These are phyloP conservation scores for Andrena camellia DNA, from an alignment of 2,888 invertebrate species.

Conservation along the genomic window DNA sequence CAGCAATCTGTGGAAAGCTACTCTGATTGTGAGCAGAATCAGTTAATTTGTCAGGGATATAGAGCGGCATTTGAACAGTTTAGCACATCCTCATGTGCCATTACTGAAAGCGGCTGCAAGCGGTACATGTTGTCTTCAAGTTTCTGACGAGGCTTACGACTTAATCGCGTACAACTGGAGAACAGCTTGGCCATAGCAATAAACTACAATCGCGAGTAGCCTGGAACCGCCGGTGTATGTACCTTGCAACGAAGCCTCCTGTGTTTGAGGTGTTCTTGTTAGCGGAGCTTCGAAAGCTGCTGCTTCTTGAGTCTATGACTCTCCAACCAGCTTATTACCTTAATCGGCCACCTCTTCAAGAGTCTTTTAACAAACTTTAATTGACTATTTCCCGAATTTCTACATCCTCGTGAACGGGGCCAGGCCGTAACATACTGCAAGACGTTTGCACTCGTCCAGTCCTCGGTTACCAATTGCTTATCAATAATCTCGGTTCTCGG, in stretches of 20 bases:
- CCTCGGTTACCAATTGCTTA: background rate
- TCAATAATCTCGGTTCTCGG: background rate
- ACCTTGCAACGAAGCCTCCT: background rate
- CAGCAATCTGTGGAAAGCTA: no score
- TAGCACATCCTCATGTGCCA: no score
- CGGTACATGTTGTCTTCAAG: no score
- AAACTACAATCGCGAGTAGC: no score
- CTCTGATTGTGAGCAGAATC: no score
- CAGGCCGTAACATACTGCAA: background rate
- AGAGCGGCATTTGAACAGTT: no score
- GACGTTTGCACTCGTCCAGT: background rate
- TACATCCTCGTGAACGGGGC: background rate
- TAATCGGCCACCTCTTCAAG: background rate
- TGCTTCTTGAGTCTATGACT: background rate
- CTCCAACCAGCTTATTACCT: background rate
- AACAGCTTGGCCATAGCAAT: background rate
- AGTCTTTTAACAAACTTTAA: background rate
- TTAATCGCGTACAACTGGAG: background rate
- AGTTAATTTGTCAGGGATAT: no score
- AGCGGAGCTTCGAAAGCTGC: background rate
- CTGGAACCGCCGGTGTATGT: no score
- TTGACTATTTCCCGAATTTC: background rate
- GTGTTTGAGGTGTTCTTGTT: background rate
- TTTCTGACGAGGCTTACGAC: background rate
- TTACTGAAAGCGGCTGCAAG: no score